Base-by-base conservation (phyloP, 2,888 invertebrate species). In the Epirrhoe tristata region DNA sequence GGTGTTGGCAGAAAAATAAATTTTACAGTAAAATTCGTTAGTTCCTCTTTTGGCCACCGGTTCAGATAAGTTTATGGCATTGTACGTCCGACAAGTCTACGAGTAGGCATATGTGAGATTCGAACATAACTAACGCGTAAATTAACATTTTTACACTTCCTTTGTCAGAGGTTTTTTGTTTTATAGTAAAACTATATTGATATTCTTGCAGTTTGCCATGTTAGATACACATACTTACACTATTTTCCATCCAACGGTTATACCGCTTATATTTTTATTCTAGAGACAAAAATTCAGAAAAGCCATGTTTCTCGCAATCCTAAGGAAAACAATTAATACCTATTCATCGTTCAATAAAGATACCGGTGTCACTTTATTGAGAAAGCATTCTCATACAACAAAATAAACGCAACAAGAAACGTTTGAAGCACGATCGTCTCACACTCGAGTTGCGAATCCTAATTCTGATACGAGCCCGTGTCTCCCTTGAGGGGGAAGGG, bases 391-490 rank as follows among this genome's bases (percentile, higher is more conserved):
- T 73, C 24, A 3, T 24, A 75, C 74, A 71, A 76, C 75, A 77
- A 75, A 81, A 79, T 78, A 80, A 82, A 79, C 77, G 74, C 74
- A 77, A 78, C 78, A 79, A 79, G 77, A 5, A 56, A 56, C 39
- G 75, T 70, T 77, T 70, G 76, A 46, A 82, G 79, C 76, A 78
- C 77, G 81, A 80, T 76, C 78, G 24, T 24, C 77, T 76, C 78
- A 78, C 80, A 83, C 82, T 85, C 82, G 81, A 84, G 85, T 85
- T 84, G 81, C 85, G 86, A 86, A 88, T 89, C 87, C 90, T 89
- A 91, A 92, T 91, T 90, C 89, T 87, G 86, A 88, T 85, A 88
- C 88, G 78, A 81, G 77, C 81, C 39, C 78, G 74, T 80, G 76
- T 77, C 83, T 81, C 86, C 87, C 83, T 73, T 63, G 70, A 79